phyloP scores from a whole-genome alignment of 2,888 invertebrate genomes.

The Pollenia amentaria region DNA sequence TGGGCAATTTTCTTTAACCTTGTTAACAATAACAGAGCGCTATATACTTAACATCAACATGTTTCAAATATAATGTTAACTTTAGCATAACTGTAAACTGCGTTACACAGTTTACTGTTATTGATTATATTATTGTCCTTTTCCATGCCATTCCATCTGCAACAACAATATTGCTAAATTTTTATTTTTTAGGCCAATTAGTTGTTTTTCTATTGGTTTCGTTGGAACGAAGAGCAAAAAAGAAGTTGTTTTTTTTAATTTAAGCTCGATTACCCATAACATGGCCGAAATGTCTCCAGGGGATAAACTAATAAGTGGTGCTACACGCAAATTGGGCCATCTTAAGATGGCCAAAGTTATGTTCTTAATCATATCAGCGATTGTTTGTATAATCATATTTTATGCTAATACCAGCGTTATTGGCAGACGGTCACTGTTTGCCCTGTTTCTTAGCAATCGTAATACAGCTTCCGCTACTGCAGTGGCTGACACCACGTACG shows the following conservation, averaged over 20 bases:
- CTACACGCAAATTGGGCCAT: slow-evolving; percentile 68
- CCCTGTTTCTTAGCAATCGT: slow-evolving; percentile 63
- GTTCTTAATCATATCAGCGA: slow-evolving; percentile 72
- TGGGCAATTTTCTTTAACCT: too few species aligned
- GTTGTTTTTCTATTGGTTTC: slow-evolving; percentile 55
- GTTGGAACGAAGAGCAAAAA: slow-evolving; percentile 46
- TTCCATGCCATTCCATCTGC: slow-evolving; percentile 60
- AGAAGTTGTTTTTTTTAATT: slow-evolving; percentile 25
- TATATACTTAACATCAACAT: background rate
- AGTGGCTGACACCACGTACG: slow-evolving; percentile 22
- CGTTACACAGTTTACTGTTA: slow-evolving; percentile 40
- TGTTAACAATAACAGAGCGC: too few species aligned
- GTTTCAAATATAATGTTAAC: slow-evolving; percentile 12
- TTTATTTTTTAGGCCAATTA: slow-evolving; percentile 68
- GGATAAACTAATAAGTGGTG: slow-evolving; percentile 70
- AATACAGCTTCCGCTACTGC: slow-evolving; percentile 32
- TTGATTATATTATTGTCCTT: slow-evolving; percentile 32
- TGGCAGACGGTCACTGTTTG: slow-evolving; percentile 67
- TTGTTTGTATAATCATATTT: slow-evolving; percentile 71
- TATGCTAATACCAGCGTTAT: slow-evolving; percentile 70
- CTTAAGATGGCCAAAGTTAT: slow-evolving; percentile 70
- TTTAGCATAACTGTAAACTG: slow-evolving; percentile 38
- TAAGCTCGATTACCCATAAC: slow-evolving; percentile 60
- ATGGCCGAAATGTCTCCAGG: slow-evolving; percentile 74
- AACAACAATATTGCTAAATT: slow-evolving; percentile 30